phyloP scores from a whole-genome alignment of 2,888 invertebrate species.

The Clunio marinus region DNA sequence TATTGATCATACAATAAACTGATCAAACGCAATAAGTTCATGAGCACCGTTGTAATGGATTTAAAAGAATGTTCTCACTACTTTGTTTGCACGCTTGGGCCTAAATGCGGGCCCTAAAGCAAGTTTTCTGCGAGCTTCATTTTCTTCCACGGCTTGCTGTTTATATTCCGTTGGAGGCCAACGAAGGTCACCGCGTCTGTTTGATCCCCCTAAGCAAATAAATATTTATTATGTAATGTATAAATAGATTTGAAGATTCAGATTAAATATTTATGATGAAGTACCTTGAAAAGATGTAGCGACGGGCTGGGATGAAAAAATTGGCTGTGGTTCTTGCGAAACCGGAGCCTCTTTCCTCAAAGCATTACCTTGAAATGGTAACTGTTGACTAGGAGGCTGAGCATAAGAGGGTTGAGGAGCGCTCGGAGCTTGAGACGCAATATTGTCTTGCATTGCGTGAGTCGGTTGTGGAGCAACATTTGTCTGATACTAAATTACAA shows the following conservation, averaged over 20 bases:
- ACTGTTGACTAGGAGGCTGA: conserved; percentile 47
- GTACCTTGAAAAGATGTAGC: conserved; percentile 65
- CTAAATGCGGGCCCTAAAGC: conserved; percentile 71
- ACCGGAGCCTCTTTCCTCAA: conserved; percentile 70
- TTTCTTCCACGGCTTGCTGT: conserved; percentile 68
- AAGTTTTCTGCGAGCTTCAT: conserved; percentile 64
- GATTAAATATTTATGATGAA: neutral
- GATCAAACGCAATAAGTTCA: too few species aligned
- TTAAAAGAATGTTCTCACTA: conserved; percentile 43
- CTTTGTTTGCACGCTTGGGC: conserved; percentile 62
- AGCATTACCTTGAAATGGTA: conserved; percentile 40
- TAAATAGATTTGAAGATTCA: too few species aligned
- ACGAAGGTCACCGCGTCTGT: conserved; percentile 81
- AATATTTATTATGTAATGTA: too few species aligned
- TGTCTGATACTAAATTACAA: neutral
- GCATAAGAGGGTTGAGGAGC: neutral
- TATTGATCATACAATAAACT: too few species aligned
- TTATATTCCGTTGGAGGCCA: conserved; percentile 80
- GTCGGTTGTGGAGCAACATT: neutral
- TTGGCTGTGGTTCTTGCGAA: conserved; percentile 69
- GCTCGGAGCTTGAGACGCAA: neutral
- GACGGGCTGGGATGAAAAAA: conserved; percentile 76
- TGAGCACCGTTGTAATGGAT: too few species aligned
- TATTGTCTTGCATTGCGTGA: neutral
- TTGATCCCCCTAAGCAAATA: conserved; percentile 62